Percentiles rank a stretch among this genome's conserved stretches.
phyloP scores from a whole-genome alignment of 2,113 vertebrate genomes.

The Oncorhynchus masou region DNA sequence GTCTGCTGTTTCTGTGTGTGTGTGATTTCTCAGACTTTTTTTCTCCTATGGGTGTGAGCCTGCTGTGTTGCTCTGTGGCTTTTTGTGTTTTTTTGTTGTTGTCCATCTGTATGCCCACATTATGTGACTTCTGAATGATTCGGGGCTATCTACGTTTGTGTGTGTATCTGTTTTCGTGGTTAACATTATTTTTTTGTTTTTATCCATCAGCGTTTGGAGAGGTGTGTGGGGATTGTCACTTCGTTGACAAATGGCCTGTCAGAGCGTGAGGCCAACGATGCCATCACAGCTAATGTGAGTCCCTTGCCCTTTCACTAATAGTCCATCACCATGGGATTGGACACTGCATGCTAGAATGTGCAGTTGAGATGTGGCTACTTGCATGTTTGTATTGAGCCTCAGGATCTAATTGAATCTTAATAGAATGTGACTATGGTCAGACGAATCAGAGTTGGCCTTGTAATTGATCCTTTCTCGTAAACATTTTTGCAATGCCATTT shows the following conservation, averaged over 20 bases:
- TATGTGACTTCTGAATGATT: too few relatives aligned
- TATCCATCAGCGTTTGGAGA: slow-evolving; percentile 80
- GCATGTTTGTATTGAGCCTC: too few relatives aligned
- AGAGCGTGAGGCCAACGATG: slow-evolving; percentile 91
- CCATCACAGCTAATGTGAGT: slow-evolving; percentile 90
- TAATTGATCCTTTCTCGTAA: too few relatives aligned
- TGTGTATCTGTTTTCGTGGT: background rate
- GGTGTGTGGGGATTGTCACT: slow-evolving; percentile 83
- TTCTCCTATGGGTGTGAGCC: background rate
- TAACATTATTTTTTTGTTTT: background rate
- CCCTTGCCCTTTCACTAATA: background rate
- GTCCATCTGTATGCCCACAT: background rate
- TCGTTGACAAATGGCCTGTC: slow-evolving; percentile 84
- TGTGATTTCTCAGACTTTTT: background rate
- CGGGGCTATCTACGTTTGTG: background rate
- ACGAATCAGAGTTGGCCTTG: too few relatives aligned
- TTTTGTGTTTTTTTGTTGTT: background rate
- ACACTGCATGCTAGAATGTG: too few relatives aligned
- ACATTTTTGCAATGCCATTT: too few relatives aligned
- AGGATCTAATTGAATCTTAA: too few relatives aligned
- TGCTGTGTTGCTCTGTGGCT: background rate
- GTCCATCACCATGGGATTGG: background rate
- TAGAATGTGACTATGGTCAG: too few relatives aligned
- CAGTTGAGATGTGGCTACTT: too few relatives aligned
- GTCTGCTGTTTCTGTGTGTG: background rate